phyloP scores from a whole-genome alignment of 1,140 invertebrate genomes.

The Pachyrhynchus sulphureomaculatus region DNA sequence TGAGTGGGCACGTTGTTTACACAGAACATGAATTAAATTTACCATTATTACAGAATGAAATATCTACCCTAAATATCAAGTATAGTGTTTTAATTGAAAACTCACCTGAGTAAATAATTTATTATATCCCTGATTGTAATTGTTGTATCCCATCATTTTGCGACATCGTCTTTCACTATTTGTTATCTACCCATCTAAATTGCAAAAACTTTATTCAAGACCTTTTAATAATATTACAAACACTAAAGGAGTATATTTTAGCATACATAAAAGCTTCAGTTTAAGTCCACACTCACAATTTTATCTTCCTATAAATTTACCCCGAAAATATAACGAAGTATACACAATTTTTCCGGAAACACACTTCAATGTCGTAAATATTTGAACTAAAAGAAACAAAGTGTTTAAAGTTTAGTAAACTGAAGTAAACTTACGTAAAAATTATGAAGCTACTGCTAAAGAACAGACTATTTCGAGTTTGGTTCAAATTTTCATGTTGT shows the following conservation, averaged over 20 bases:
- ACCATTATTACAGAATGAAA: background rate
- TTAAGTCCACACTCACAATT: background rate
- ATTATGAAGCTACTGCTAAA: slow-evolving; percentile 15
- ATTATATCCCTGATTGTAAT: slow-evolving; percentile 80
- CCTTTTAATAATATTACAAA: slow-evolving; percentile 6
- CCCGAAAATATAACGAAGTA: background rate
- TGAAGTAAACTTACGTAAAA: background rate
- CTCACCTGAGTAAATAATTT: slow-evolving; percentile 86
- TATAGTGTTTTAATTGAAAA: background rate
- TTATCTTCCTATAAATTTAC: background rate
- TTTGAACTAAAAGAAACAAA: background rate
- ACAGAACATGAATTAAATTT: background rate
- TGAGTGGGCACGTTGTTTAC: background rate
- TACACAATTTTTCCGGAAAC: background rate
- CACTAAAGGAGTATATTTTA: background rate
- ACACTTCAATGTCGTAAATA: background rate
- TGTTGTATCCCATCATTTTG: slow-evolving; percentile 75
- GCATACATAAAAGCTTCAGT: too few species aligned
- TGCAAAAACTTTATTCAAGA: too few species aligned
- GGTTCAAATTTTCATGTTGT: slow-evolving; percentile 24
- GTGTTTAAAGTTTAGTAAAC: background rate
- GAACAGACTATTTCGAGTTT: slow-evolving; percentile 5
- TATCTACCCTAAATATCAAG: too few species aligned
- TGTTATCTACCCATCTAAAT: slow-evolving; percentile 1
- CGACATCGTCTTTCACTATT: slow-evolving; percentile 42